Evolutionary conservation across 35 echinoderm and acorn worm genomes (phyloP).

Genomic region (Ophiothrix spiculata): DNA sequence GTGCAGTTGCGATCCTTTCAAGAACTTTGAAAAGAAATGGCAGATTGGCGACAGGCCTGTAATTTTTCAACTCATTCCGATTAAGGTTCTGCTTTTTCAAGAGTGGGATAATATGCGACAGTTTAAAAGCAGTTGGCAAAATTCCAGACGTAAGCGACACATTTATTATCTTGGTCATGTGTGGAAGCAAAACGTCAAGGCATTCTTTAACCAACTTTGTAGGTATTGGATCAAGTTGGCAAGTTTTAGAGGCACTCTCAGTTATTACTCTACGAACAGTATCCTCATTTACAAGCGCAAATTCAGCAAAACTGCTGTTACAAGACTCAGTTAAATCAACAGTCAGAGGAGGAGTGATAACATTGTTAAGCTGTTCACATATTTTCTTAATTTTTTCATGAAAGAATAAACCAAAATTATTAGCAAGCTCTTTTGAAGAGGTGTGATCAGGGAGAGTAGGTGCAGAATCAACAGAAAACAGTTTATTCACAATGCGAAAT

Average conservation of each 20-base stretch:
- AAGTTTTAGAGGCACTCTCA: slow-evolving; percentile 29
- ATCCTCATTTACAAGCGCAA: slow-evolving; percentile 18
- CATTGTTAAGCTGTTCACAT: background rate
- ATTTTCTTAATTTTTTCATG: background rate
- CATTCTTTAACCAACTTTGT: slow-evolving; percentile 45
- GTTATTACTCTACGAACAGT: slow-evolving; percentile 36
- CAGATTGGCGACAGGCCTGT: slow-evolving; percentile 61
- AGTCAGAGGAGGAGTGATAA: background rate
- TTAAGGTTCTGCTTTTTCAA: slow-evolving; percentile 53
- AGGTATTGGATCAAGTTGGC: slow-evolving; percentile 34
- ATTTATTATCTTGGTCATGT: slow-evolving; percentile 52
- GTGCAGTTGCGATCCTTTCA: slow-evolving; percentile 49
- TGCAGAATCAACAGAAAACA: too few relatives aligned
- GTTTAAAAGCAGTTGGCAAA: slow-evolving; percentile 26
- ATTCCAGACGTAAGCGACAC: slow-evolving; percentile 38
- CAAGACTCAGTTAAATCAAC: background rate
- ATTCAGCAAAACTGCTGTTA: slow-evolving; percentile 27
- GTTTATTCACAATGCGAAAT: background rate
- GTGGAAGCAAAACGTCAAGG: slow-evolving; percentile 35
- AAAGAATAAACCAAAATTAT: slow-evolving; percentile 29
- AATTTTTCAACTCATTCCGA: slow-evolving; percentile 39
- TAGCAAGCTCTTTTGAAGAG: too few relatives aligned
- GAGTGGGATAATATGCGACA: slow-evolving; percentile 41
- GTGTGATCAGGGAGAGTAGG: too few relatives aligned
- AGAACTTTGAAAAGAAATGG: slow-evolving; percentile 50